Evolutionary conservation across 92 coral and sea anemone species (phyloP).

Genomic region (Virgularia gustaviana): DNA sequence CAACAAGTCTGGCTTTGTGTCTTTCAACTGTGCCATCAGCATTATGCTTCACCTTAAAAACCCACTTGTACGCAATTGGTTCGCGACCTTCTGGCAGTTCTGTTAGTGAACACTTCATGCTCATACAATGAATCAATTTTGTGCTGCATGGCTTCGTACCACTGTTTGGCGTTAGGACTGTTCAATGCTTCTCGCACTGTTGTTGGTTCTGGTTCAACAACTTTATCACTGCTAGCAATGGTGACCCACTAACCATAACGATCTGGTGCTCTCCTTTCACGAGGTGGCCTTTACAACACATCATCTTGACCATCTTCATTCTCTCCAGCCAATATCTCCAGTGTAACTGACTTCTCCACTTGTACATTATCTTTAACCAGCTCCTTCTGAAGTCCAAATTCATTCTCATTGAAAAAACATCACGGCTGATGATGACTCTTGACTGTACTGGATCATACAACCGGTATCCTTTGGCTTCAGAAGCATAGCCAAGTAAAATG

Average conservation of each 20-base stretch:
- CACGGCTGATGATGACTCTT: constrained; percentile 44
- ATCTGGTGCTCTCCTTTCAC: constrained; percentile 49
- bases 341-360: constrained; percentile 24
- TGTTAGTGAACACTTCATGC: constrained; percentile 49
- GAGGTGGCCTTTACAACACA: too few species aligned
- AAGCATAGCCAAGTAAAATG: constrained; percentile 55
- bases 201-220: constrained; percentile 55
- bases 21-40: constrained; percentile 62
- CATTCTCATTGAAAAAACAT: constrained; percentile 52
- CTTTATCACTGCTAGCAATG: constrained; percentile 41
- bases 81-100: constrained; percentile 50
- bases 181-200: constrained; percentile 49
- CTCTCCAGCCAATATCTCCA: constrained; percentile 42
- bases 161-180: constrained; percentile 43
- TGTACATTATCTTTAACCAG: constrained; percentile 13
- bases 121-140: constrained; percentile 47
- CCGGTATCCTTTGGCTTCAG: constrained; percentile 52
- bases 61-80: constrained; percentile 60
- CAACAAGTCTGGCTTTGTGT: constrained; percentile 60
- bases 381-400: constrained; percentile 44
- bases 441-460: constrained; percentile 48
- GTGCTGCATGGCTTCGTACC: constrained; percentile 53
- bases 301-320: constrained; percentile 35
- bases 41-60: constrained; percentile 54
- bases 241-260: constrained; percentile 56